These are phyloP conservation scores for Agrilus biguttatus DNA, from an alignment of 2,888 invertebrate genomes.

Conservation along the genomic window DNA sequence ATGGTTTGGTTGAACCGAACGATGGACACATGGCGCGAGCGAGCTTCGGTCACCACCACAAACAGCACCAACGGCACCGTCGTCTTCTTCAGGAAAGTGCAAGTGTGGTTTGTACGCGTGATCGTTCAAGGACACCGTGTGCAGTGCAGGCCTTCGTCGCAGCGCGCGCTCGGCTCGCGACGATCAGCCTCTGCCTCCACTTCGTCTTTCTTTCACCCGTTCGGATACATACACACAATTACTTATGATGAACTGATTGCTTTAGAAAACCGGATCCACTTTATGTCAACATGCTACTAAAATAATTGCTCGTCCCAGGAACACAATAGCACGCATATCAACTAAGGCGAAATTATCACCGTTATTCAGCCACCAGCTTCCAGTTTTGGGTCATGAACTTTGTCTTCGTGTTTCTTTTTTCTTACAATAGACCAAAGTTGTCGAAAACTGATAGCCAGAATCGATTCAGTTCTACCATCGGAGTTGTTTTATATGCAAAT, in stretches of 20 bases:
- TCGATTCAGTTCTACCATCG: too few relatives aligned
- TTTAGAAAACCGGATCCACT: constrained; percentile 13
- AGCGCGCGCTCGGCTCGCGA: constrained; percentile 27
- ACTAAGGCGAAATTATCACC: too few relatives aligned
- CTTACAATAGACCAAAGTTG: too few relatives aligned
- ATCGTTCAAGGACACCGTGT: constrained; percentile 30
- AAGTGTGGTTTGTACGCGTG: constrained; percentile 22
- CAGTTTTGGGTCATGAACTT: too few relatives aligned
- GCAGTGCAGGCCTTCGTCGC: constrained; percentile 17
- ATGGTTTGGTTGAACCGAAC: neutral
- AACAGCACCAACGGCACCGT: too few relatives aligned
- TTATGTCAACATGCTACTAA: constrained; percentile 12
- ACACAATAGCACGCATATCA: constrained; percentile 1
- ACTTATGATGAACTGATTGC: constrained; percentile 14
- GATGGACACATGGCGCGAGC: constrained; percentile 8
- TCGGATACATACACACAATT: constrained; percentile 5
- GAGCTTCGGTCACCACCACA: neutral
- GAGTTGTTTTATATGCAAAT: too few relatives aligned
- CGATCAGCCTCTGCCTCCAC: constrained; percentile 19
- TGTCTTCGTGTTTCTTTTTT: too few relatives aligned
- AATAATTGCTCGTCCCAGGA: constrained; percentile 8
- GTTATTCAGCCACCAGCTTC: too few relatives aligned
- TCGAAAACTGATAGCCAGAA: too few relatives aligned
- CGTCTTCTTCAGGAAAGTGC: constrained; percentile 15
- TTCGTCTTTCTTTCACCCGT: constrained; percentile 7